Evolutionary conservation across 2,113 vertebrate species (phyloP).

Genomic region (Emydocephalus ijimae): DNA sequence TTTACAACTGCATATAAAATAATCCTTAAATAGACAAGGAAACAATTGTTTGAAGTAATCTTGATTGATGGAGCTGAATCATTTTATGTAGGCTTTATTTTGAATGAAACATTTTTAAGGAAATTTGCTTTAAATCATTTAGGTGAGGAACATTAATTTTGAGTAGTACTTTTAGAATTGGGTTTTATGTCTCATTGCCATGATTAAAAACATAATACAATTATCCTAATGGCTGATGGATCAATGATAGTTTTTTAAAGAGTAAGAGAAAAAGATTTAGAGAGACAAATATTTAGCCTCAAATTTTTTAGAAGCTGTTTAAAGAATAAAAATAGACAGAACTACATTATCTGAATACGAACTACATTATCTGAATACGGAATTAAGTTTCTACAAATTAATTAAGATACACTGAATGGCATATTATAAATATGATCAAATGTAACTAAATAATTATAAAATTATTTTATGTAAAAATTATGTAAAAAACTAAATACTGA

Average conservation of each 20-base stretch:
- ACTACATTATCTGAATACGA: background rate
- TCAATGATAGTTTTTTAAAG: background rate
- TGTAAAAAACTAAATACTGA: background rate
- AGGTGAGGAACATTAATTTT: background rate
- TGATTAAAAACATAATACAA: background rate
- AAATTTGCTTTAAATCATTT: background rate
- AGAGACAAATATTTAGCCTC: background rate
- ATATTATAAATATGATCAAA: background rate
- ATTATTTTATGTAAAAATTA: background rate
- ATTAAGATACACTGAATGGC: background rate
- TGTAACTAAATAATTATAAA: background rate
- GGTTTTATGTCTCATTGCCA: background rate
- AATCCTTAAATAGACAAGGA: background rate
- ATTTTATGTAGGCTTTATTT: background rate
- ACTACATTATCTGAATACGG: background rate
- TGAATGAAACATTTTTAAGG: background rate
- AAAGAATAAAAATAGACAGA: background rate
- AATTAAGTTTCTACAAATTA: background rate
- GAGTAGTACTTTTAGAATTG: background rate
- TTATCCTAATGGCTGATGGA: background rate
- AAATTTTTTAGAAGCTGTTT: background rate
- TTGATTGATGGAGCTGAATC: background rate
- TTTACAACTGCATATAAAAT: background rate
- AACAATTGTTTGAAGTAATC: background rate
- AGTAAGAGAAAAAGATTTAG: background rate